Evolutionary conservation across 2,113 vertebrate genomes (phyloP).

Genomic region (Megaleporinus macrocephalus): DNA sequence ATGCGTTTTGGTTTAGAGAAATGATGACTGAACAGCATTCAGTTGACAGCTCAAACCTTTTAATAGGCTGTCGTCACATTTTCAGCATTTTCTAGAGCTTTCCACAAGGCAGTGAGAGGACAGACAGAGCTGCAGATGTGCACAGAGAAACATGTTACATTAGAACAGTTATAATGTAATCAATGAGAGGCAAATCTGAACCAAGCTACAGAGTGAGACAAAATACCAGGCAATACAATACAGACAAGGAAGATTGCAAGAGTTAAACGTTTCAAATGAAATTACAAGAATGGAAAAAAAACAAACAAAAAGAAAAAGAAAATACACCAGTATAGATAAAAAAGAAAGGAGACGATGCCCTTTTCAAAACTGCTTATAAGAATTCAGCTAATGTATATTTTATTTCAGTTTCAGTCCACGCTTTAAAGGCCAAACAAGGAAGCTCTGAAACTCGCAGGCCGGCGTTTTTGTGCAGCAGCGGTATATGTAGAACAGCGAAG

Average conservation of each 20-base stretch:
- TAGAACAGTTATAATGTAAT: constrained; percentile 29
- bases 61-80: constrained; percentile 48
- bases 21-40: not conserved
- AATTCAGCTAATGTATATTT: not conserved
- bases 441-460: not conserved
- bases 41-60: constrained; percentile 39
- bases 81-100: constrained; percentile 39
- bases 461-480: not conserved
- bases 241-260: not conserved
- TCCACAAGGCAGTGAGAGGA: constrained; percentile 37
- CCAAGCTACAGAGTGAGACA: constrained; percentile 7
- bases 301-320: not conserved
- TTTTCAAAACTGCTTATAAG: not conserved
- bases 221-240: constrained; percentile 27
- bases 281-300: not conserved
- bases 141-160: constrained; percentile 37
- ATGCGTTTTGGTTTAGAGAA: not conserved
- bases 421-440: not conserved
- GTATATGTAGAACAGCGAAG: not conserved
- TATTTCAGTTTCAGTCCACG: not conserved
- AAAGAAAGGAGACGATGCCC: not conserved
- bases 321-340: not conserved
- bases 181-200: constrained; percentile 8
- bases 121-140: constrained; percentile 34
- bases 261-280: constrained; percentile 22